Conservation (phyloP, 2,113 vertebrate species). For the Anser cygnoides region DNA sequence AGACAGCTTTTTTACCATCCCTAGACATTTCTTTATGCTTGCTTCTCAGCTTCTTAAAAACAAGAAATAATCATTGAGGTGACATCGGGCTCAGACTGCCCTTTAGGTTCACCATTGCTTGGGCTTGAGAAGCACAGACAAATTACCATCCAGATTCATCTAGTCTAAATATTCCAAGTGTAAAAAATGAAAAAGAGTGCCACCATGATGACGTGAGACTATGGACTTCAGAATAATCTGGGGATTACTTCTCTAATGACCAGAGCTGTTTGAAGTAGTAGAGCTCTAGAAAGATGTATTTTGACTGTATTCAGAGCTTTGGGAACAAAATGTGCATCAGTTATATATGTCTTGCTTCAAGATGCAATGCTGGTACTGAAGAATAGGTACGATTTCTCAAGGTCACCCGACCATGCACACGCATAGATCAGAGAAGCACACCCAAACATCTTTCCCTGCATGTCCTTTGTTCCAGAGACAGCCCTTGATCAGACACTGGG, state of each 20-base stretch:
- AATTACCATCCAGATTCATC: not conserved
- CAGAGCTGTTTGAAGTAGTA: not conserved
- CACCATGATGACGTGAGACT: not conserved
- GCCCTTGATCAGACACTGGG: not conserved
- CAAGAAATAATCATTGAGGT: not conserved
- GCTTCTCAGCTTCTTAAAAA: not conserved
- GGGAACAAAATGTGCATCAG: not conserved
- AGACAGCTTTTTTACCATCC: not conserved
- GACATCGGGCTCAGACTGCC: not conserved
- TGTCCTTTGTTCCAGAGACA: not conserved
- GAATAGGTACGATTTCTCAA: not conserved
- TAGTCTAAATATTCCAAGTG: not conserved
- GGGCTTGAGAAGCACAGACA: not conserved
- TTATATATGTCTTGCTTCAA: not conserved
- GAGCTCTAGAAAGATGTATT: not conserved
- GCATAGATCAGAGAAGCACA: not conserved
- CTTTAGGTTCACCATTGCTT: not conserved
- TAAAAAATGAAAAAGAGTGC: not conserved
- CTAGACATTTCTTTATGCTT: not conserved
- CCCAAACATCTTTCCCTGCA: not conserved
- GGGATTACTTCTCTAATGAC: not conserved
- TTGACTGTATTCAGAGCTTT: not conserved
- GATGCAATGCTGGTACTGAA: not conserved
- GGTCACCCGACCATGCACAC: not conserved
- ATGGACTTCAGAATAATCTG: not conserved